Conservation (phyloP, 2,113 vertebrate species). For the Notarius lentiginosus region DNA sequence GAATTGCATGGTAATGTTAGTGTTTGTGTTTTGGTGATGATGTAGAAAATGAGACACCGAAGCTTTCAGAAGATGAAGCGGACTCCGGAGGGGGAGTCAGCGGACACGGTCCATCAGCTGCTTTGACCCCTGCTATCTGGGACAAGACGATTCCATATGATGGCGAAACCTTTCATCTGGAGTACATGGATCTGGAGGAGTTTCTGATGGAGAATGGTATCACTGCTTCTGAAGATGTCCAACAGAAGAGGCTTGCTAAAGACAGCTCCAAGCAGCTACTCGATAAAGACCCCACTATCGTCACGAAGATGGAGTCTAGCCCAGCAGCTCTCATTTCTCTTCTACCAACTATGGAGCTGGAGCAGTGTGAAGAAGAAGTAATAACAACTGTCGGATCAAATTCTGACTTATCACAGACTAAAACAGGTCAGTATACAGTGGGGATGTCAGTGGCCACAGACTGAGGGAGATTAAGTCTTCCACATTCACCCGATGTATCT, state of each 20-base stretch:
- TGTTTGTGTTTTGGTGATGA: constrained; percentile 45
- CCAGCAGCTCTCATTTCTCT: constrained; percentile 46
- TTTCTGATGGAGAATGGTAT: constrained; percentile 96
- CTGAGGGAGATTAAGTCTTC: neutral
- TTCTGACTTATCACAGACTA: constrained; percentile 35
- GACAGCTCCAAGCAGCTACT: constrained; percentile 31
- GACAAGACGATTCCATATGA: constrained; percentile 93
- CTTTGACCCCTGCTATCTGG: constrained; percentile 94
- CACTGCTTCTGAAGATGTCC: constrained; percentile 65
- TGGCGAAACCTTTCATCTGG: constrained; percentile 91
- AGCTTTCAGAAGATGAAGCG: constrained; percentile 58
- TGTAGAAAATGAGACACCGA: constrained; percentile 72
- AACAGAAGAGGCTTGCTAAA: constrained; percentile 46
- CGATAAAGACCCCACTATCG: neutral
- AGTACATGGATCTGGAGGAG: constrained; percentile 98
- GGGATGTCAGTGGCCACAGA: neutral
- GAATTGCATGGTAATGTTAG: neutral
- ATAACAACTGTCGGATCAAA: constrained; percentile 58
- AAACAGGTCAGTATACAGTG: constrained; percentile 53
- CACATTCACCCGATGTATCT: neutral
- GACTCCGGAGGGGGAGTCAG: constrained; percentile 53
- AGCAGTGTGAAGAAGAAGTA: constrained; percentile 60
- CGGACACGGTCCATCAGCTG: constrained; percentile 83
- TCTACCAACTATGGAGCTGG: constrained; percentile 65
- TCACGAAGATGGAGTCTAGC: neutral